Evolutionary conservation across 1,140 invertebrate species (phyloP), one percentile per base, ranked within the genome.

Genomic region (Zaprionus kolodkinae): DNA sequence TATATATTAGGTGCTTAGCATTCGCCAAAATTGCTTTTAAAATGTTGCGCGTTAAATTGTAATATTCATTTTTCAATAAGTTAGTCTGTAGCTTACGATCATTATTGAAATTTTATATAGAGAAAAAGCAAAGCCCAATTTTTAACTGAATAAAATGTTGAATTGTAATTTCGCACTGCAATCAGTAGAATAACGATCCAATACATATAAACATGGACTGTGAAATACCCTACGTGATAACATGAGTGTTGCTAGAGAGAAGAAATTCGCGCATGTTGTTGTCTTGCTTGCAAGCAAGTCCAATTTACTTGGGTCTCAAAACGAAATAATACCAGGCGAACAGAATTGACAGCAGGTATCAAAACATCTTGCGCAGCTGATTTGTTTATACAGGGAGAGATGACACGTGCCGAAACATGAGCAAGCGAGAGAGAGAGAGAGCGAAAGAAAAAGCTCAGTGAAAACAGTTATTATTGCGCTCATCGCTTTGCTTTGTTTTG

Each of bases 131-230:
- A 15, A 45, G 40, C 13, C 38, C 69, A 65, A 87, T 70, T 87
- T 86, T 52, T 83, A 78, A 78, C 21, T 63, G 52, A 84, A 88
- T 84, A 78, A 87, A 88, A 57, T 68, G 84, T 84, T 87, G 57
- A 87, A 87, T 82, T 66, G 21, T 81, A 55, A 57, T 57, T 59
- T 43, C 61, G 12, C 27, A 52, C 11, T 50, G 30, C 38, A 45
- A 7, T 35, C 33, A 2, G 33, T 9, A 35, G 33, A 35, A 9
- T 35, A 35, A 9, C 7, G 33, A 30, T 30, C 6, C 27, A 30
- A 2, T 6, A 30, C 4, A 4, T 3, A 30, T 30, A 3, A 1
- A 6, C 6, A 30, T 30, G 27, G 27, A 30, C 27, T 30, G 27
- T 30, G 4, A 30, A 21, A 21, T 21, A 21, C 21, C 21, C 21